Evolutionary conservation across 2,113 vertebrate species (phyloP).

Genomic region (Hemicordylus capensis): DNA sequence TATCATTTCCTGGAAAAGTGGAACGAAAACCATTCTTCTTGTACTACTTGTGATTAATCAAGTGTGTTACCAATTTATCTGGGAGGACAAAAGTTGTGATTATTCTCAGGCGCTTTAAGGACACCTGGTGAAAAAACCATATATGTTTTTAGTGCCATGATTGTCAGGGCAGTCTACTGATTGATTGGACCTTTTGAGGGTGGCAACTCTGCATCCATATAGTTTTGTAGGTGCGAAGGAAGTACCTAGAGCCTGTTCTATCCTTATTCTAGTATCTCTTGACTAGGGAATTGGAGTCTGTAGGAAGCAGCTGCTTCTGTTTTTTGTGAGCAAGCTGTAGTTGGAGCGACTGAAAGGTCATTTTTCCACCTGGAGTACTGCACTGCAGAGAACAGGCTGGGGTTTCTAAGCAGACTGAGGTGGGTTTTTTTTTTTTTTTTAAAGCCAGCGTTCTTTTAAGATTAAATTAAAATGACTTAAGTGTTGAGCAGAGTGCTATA

Average conservation of each 20-base stretch:
- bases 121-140: not conserved
- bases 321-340: not conserved
- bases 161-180: not conserved
- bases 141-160: not conserved
- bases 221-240: not conserved
- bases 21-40: not conserved
- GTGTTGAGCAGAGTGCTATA: not conserved
- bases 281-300: not conserved
- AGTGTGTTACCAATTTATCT: not conserved
- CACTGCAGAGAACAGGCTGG: conserved; percentile 1
- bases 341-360: not conserved
- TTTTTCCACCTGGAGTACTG: not conserved
- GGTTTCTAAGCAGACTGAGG: not conserved
- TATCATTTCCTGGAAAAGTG: not conserved
- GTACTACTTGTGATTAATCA: not conserved
- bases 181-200: not conserved
- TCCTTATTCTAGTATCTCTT: not conserved
- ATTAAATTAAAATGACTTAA: not conserved
- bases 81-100: not conserved
- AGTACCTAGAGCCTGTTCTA: not conserved
- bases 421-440: not conserved
- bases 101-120: not conserved
- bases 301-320: not conserved
- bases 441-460: not conserved
- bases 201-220: too few species aligned